These are phyloP conservation scores for Morus bassanus DNA, from an alignment of 2,797 vertebrate species.

Conservation along the genomic window DNA sequence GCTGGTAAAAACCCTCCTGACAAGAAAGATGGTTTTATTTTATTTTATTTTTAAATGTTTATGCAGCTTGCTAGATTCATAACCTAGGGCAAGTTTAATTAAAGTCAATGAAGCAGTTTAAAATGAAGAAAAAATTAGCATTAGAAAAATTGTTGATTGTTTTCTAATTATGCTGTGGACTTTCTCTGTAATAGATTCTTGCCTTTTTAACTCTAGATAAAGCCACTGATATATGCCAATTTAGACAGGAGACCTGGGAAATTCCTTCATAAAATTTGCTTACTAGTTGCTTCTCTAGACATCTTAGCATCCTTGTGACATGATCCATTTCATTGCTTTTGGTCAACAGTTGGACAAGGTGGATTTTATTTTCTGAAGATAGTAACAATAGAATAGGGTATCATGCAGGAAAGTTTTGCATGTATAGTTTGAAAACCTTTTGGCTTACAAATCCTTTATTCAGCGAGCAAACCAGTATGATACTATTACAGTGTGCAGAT, in stretches of 20 bases:
- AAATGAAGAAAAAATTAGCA: constrained; percentile 76
- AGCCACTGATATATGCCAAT: not conserved
- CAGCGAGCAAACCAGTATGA: not conserved
- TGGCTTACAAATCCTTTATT: not conserved
- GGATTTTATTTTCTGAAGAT: not conserved
- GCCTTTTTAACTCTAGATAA: constrained; percentile 52
- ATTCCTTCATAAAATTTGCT: not conserved
- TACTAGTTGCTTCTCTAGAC: not conserved
- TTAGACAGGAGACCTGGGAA: not conserved
- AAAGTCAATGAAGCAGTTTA: constrained; percentile 80
- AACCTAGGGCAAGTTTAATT: constrained; percentile 80
- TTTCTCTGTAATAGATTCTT: constrained; percentile 62
- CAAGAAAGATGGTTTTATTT: constrained; percentile 61
- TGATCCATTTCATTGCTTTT: not conserved
- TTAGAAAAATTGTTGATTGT: constrained; percentile 76
- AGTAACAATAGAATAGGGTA: not conserved
- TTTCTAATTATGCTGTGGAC: constrained; percentile 76
- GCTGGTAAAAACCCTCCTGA: constrained; percentile 61
- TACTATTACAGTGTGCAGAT: not conserved
- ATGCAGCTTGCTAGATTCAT: constrained; percentile 71
- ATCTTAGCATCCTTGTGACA: not conserved
- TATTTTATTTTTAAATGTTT: constrained; percentile 61
- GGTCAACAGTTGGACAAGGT: not conserved
- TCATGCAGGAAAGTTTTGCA: not conserved
- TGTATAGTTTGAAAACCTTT: not conserved